A percentile compares a stretch with the other conserved stretches of the same genome.
Conservation (phyloP, 2,113 vertebrate genomes). For the rabbit (Oryctolagus cuniculus) region DNA sequence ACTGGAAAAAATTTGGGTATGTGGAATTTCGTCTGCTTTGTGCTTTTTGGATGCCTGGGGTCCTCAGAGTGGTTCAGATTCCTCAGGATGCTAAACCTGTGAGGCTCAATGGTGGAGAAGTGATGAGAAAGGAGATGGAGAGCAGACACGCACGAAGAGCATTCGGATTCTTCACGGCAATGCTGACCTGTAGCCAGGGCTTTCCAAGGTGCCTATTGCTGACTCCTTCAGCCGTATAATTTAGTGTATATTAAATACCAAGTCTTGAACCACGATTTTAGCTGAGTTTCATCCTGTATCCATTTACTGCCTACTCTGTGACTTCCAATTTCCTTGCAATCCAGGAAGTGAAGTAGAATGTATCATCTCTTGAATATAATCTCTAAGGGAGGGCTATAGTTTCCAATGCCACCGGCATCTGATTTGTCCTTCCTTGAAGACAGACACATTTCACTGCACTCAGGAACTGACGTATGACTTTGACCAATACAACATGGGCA, state of each 20-base stretch:
- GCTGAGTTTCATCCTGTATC: no score
- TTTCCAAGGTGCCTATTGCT: accelerated
- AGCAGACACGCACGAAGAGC: accelerated
- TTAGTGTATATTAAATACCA: background rate
- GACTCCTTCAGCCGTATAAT: background rate
- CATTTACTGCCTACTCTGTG: background rate
- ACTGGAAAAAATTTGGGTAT: background rate
- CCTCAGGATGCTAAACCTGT: background rate
- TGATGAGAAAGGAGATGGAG: accelerated
- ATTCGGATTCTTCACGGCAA: accelerated
- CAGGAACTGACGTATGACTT: background rate
- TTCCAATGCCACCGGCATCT: background rate
- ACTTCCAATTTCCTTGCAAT: background rate
- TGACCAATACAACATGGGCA: background rate
- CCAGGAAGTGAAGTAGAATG: accelerated
- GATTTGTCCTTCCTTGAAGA: background rate
- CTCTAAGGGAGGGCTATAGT: background rate
- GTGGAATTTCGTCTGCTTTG: background rate
- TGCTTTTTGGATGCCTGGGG: background rate
- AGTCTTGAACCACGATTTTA: background rate
- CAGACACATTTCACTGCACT: background rate
- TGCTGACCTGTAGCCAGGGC: background rate
- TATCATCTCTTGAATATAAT: background rate
- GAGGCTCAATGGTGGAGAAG: background rate
- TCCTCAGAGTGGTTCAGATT: background rate